A percentile compares a stretch with the other conserved stretches of the same genome.
These are phyloP conservation scores for Pituophis catenifer DNA, from an alignment of 2,113 vertebrate genomes.

Conservation along the genomic window DNA sequence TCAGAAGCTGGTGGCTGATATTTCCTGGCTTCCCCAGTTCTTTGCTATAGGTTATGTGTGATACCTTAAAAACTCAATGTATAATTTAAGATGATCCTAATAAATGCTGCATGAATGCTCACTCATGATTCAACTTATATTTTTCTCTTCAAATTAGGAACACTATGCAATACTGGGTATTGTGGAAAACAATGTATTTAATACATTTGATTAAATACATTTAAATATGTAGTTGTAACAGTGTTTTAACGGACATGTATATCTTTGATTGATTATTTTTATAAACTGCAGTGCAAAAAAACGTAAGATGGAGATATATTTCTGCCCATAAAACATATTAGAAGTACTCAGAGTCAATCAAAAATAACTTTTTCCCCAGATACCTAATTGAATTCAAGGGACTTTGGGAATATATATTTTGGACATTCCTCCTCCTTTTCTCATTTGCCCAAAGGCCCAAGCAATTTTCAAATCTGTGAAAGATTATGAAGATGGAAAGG, in stretches of 20 bases:
- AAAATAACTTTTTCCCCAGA: background rate
- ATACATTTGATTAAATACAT: background rate
- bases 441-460: background rate
- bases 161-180: background rate
- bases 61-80: background rate
- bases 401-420: background rate
- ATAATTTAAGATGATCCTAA: background rate
- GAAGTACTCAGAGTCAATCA: background rate
- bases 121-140: background rate
- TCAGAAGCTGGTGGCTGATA: background rate
- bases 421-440: background rate
- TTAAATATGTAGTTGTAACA: background rate
- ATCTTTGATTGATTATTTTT: background rate
- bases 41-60: background rate
- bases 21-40: background rate
- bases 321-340: background rate
- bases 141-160: background rate
- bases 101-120: background rate
- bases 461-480: background rate
- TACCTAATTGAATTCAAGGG: background rate
- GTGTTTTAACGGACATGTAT: background rate
- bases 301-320: background rate
- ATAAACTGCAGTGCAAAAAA: background rate
- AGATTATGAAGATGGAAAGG: background rate
- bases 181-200: background rate